Base-by-base conservation (phyloP, 2,888 invertebrate genomes). In the Neoaliturus tenellus region DNA sequence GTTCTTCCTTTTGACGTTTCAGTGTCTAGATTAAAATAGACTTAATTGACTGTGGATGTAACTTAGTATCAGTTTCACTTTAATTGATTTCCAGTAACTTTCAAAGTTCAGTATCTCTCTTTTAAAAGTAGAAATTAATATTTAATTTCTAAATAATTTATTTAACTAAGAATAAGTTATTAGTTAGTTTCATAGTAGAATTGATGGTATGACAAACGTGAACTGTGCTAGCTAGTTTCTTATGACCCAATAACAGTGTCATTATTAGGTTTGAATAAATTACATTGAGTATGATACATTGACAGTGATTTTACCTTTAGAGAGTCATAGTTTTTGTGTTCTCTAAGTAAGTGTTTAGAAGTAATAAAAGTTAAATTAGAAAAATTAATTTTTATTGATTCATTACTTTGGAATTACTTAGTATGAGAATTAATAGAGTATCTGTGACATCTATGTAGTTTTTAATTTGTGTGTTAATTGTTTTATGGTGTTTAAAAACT, bases 81-180 rank as follows among this genome's bases (percentile, higher is more conserved):
- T 75, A 73, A n/a, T 73, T 6, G 39, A 48, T 73, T 44, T 33
- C 48, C 28, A 48, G 25, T 48, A 75, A 41, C 20, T 41, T 39
- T 17, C n/a, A 73, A 28, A 44, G 23, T 48, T 51, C 25, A 48
- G 3, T 73, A 73, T 17, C 5, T 73, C 25, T 44, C 33, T 25
- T 75, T 75, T 48, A 10, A 75, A 44, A 75, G 48, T 75, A 41
- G 44, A 25, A 48, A 25, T 23, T 44, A 75, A 75, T 73, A 23
- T 41, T 73, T 39, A 14, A 35, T 17, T 25, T 39, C 23, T 51
- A 51, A 51, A 51, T 51, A 51, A 23, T 23, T 51, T 23, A 14
- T 12, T 23, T 51, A 4, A 2, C 3, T 51, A 51, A 51, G 51
- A 23, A 51, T 20, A 23, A 51, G 23, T 51, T 51, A 23, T 51